Evolutionary conservation across 1,140 invertebrate genomes (phyloP), one percentile per base, ranked within the genome.

Genomic region (Eupristina koningsbergeri): DNA sequence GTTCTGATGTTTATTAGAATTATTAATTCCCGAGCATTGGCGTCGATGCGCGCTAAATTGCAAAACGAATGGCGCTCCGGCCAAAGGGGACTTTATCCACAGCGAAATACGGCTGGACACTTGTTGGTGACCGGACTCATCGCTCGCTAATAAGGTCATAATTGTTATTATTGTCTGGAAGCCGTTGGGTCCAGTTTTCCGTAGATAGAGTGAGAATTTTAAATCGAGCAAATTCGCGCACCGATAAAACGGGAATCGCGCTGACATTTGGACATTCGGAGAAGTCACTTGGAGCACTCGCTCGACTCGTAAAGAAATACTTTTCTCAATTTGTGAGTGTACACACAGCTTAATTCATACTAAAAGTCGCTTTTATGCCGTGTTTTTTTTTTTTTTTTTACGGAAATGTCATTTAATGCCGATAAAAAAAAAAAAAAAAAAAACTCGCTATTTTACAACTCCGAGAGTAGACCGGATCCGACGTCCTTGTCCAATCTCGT

Each of bases 361-460:
- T 41, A 71, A 71, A 71, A 71, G 67, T 71, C 36, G n/a, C 67
- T n/a, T 41, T 71, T 41, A 26, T n/a, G 22, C 22, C 67, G 15
- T 45, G 76, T 63, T 61, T 78, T 78, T 45, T 31, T 78, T 7
- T 45, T 58, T 63, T 61, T 78, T 78, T 45, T 31, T 78, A 41
- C 53, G 76, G 76, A 64, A 63, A 61, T 78, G 58, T 13, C 41
- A 39, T 63, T 78, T 5, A 78, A 45, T 13, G 31, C 0, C 67
- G 36, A 26, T 39, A 17, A 69, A 39, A 64, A 34, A 64, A 64
- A n/a, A n/a, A n/a, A n/a, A n/a, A n/a, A n/a, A n/a, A n/a, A n/a
- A n/a, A n/a, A n/a, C 58, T 63, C 1, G 29, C n/a, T 7, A 31
- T 29, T 64, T 64, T 34, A 64, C 29, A 36, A 58, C 53, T 58